Evolutionary conservation across 2,797 vertebrate genomes (phyloP), one percentile per base, ranked within the genome.

Genomic region (Rhabdomys pumilio): DNA sequence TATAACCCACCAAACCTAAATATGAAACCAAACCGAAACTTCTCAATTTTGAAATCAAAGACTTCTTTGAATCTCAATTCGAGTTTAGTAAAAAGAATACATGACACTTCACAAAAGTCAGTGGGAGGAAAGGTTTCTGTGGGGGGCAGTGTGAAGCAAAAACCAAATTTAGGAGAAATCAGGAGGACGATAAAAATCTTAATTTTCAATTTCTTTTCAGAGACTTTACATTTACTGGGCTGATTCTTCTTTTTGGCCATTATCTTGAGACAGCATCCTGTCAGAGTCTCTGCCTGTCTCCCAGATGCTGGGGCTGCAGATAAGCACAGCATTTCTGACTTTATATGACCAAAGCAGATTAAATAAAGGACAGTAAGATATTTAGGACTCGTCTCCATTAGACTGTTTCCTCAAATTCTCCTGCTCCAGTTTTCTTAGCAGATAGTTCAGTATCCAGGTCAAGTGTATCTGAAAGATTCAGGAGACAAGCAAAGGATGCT

Each of bases 61-160:
- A 57, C 31, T 96, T 97, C 88, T 90, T 94, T 96, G 95, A 97
- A 97, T 93, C 94, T 89, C 93, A 73, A 97, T 86, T 95, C 93
- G 92, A 77, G 41, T 73, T 97, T 90, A 83, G 81, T 95, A 93
- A 96, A 97, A 69, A 96, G 83, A 85, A 59, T 50, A 31, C 34
- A 88, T 88, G 91, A 93, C 79, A 83, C 57, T 95, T 96, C 76
- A 95, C 55, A 75, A 91, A 90, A 83, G 73, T 84, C n/a, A 63
- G 90, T 84, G 91, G 79, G 41, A 93, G 75, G 87, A 75, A 83
- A 77, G 65, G 19, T 97, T 95, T 96, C 88, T 76, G 90, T 44
- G 81, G 85, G 84, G 44, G 82, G 19, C 50, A 59, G 38, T 72
- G 82, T 69, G 57, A 94, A 93, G 38, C 50, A 88, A 93, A 77